A percentile compares a stretch with the other conserved stretches of the same genome.
These are phyloP conservation scores for Chrysolina americana DNA, from an alignment of 2,888 invertebrate genomes.

Conservation along the genomic window DNA sequence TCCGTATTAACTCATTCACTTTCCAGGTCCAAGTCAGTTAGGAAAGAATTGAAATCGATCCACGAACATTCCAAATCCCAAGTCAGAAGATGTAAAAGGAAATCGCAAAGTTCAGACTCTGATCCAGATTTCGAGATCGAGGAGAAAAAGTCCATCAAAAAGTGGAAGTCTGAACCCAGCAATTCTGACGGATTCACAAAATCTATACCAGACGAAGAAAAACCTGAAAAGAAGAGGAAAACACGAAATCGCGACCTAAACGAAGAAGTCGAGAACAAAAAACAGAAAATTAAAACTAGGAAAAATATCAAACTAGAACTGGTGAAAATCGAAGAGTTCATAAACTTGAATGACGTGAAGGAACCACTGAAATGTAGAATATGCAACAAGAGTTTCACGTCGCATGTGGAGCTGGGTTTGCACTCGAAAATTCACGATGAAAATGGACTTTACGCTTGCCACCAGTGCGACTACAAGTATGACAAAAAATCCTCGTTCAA, in stretches of 20 bases:
- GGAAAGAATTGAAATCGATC: not conserved
- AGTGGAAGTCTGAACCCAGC: not conserved
- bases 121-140: conserved; percentile 23
- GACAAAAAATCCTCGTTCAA: conserved; percentile 62
- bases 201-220: conserved; percentile 23
- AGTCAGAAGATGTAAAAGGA: conserved; percentile 12
- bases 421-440: conserved; percentile 61
- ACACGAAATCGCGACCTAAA: not conserved
- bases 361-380: conserved; percentile 64
- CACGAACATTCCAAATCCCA: not conserved
- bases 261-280: conserved; percentile 12
- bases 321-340: conserved; percentile 43
- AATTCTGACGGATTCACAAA: not conserved
- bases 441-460: conserved; percentile 62
- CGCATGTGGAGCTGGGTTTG: conserved; percentile 61
- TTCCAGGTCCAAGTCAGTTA: not conserved
- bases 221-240: conserved; percentile 31
- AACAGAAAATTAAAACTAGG: conserved; percentile 28
- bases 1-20: not conserved
- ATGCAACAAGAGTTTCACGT: conserved; percentile 61
- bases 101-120: not conserved
- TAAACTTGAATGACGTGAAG: conserved; percentile 53
- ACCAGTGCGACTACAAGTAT: conserved; percentile 62
- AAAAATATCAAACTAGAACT: conserved; percentile 39
- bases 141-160: conserved; percentile 6